Percentiles rank a stretch among this genome's conserved stretches.
Evolutionary conservation across 2,888 invertebrate species (phyloP).

Genomic region (Pheosia tremula): DNA sequence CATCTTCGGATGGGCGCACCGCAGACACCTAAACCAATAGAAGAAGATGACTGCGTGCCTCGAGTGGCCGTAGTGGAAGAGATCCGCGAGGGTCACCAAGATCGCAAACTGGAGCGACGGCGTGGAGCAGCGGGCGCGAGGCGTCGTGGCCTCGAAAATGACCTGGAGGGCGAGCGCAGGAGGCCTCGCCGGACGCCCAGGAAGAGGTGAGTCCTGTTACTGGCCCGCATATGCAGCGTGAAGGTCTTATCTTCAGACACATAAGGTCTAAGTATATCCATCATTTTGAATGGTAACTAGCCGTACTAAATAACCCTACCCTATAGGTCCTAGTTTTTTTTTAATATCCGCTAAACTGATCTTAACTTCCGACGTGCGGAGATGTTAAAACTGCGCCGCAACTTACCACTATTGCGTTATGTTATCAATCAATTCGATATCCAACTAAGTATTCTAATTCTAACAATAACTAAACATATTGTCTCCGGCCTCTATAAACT

Average conservation of each 20-base stretch:
- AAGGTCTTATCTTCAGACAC: no score
- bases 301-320: no score
- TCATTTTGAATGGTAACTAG: no score
- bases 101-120: slow-evolving; percentile 68
- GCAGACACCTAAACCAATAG: slow-evolving; percentile 76
- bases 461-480: background rate
- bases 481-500: background rate
- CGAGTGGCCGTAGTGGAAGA: slow-evolving; percentile 68
- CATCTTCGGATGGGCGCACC: slow-evolving; percentile 82
- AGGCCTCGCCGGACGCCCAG: slow-evolving; percentile 64
- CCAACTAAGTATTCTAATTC: no score
- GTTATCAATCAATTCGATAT: no score
- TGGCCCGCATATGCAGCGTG: no score
- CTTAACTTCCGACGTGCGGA: no score
- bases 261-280: background rate
- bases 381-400: background rate
- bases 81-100: slow-evolving; percentile 51
- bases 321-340: no score
- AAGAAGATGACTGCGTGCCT: slow-evolving; percentile 72
- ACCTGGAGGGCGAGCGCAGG: slow-evolving; percentile 70
- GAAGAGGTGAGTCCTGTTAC: slow-evolving; percentile 39
- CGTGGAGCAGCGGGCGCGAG: slow-evolving; percentile 60
- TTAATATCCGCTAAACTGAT: no score
- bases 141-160: slow-evolving; percentile 69
- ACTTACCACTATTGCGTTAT: no score